Evolutionary conservation across 2,888 invertebrate genomes (phyloP), one percentile per base, ranked within the genome.

Genomic region (Opisthograptis luteolata): DNA sequence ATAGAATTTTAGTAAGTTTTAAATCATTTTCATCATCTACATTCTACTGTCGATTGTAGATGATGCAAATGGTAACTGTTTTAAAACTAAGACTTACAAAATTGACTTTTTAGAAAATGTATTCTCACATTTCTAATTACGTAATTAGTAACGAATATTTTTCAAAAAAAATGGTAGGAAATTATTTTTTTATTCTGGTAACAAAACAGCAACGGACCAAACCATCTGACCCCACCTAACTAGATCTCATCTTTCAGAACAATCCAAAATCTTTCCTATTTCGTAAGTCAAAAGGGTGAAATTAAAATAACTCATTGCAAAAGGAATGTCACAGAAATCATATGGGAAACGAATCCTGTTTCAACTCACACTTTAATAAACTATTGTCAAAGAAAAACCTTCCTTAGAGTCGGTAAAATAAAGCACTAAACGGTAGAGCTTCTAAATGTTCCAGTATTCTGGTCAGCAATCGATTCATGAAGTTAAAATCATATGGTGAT

Each of bases 401-500:
- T 42, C 61, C 73, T 59, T 62, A 79, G 73, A 13, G 0, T 0
- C 0, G 0, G 0, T 1, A 0, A 1, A 8, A 45, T 56, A 58
- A 44, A 40, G 45, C 19, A 36, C 4, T 64, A 60, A 67, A 49
- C 55, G 32, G 37, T 46, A 40, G 31, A 55, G 39, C 32, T 22
- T 49, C 34, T 36, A 50, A 50, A 46, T 24, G 30, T 30, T 70
- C 70, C 73, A 73, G 73, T 76, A 73, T 72, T 6, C 55, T 76
- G 72, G 70, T 76, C 53, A 75, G 77, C 71, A 65, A 54, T 57
- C 68, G 65, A 77, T 84, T 81, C 77, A 79, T n/a, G n/a, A 74
- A 77, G 70, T 79, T 73, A 77, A n/a, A 81, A 83, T 78, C 84
- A 85, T 84, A 84, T 85, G 85, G 70, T 75, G 34, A 24, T 66